Evolutionary conservation across 2,797 vertebrate species (phyloP).

Genomic region (Sylvia borin): DNA sequence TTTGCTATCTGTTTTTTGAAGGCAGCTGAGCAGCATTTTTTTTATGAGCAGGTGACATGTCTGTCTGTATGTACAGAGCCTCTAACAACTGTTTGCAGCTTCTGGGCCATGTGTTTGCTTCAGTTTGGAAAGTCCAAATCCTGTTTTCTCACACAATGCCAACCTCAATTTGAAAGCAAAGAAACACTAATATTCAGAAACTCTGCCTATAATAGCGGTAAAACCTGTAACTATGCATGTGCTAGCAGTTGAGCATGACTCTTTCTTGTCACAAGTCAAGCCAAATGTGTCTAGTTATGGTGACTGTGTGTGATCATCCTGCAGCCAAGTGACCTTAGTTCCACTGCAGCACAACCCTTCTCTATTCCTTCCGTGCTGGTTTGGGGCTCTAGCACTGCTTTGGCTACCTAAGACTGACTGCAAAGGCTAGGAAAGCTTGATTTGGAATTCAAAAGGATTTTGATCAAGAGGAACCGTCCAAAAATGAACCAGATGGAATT

Average conservation of each 20-base stretch:
- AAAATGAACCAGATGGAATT: conserved; percentile 21
- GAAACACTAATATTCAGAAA: neutral
- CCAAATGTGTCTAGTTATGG: neutral
- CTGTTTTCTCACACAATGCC: neutral
- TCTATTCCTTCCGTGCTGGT: neutral
- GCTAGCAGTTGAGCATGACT: neutral
- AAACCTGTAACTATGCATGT: neutral
- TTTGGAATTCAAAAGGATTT: conserved; percentile 12
- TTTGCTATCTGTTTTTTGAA: neutral
- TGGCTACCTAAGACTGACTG: neutral
- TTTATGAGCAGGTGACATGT: neutral
- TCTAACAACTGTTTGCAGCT: neutral
- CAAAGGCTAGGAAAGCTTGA: neutral
- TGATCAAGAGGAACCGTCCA: neutral
- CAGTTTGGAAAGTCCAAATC: neutral
- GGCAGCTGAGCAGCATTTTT: neutral
- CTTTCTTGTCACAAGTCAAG: neutral
- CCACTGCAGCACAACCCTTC: neutral
- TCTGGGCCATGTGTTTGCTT: neutral
- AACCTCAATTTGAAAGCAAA: neutral
- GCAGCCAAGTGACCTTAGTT: neutral
- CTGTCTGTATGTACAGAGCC: neutral
- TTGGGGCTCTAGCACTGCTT: neutral
- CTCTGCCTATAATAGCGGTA: neutral
- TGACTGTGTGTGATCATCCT: neutral